Evolutionary conservation across 1,140 invertebrate genomes (phyloP).

Genomic region (Drosophila pandora): DNA sequence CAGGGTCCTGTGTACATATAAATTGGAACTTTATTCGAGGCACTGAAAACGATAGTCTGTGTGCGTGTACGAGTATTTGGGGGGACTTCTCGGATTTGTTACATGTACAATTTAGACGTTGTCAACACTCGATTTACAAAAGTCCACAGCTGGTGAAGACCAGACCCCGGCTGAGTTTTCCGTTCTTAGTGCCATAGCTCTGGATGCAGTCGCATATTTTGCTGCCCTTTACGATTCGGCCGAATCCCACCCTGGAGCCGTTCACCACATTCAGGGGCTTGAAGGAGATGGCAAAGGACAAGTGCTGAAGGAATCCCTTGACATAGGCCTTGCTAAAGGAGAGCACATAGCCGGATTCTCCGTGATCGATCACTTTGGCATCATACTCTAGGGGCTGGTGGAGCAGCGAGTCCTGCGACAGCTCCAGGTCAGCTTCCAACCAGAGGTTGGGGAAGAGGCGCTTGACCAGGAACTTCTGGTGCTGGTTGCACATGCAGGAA

Average conservation of each 20-base stretch:
- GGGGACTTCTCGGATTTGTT: conserved; percentile 12
- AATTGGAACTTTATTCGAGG: conserved; percentile 32
- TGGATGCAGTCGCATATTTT: conserved; percentile 71
- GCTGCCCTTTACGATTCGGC: conserved; percentile 51
- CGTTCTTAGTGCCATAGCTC: conserved; percentile 73
- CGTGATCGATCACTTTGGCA: conserved; percentile 64
- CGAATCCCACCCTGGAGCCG: conserved; percentile 70
- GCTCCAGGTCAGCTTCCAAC: conserved; percentile 62
- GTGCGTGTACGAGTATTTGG: neutral
- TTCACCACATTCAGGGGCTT: conserved; percentile 67
- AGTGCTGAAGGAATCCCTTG: conserved; percentile 48
- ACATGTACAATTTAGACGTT: conserved; percentile 28
- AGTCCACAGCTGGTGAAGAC: conserved; percentile 60
- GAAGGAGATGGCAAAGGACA: conserved; percentile 71
- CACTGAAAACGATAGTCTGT: neutral
- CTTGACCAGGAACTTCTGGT: conserved; percentile 42
- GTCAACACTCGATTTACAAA: conserved; percentile 22
- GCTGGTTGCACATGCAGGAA: conserved; percentile 47
- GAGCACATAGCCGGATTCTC: conserved; percentile 44
- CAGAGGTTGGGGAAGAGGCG: conserved; percentile 69
- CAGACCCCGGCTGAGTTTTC: conserved; percentile 60
- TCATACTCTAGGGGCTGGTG: conserved; percentile 63
- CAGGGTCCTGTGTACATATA: conserved; percentile 24
- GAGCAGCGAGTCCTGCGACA: conserved; percentile 22
- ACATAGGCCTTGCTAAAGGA: conserved; percentile 63